phyloP scores from a whole-genome alignment of 2,797 vertebrate genomes.

The Glyptemys insculpta region DNA sequence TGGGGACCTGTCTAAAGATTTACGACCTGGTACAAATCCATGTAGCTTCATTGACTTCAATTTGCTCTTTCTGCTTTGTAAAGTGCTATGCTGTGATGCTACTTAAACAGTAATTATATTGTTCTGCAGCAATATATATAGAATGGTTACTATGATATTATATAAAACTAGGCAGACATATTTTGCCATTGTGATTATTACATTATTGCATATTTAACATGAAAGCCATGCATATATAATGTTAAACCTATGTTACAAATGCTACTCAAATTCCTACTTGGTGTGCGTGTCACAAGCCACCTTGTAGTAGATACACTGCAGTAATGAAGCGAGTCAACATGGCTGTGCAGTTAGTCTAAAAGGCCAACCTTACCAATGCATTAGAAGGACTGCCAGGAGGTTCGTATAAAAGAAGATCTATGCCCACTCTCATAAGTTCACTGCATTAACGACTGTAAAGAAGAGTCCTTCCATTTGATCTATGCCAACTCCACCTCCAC shows the following conservation, averaged over 20 bases:
- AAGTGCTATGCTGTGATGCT: background rate
- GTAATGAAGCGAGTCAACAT: background rate
- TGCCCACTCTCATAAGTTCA: background rate
- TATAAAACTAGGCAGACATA: background rate
- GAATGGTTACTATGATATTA: background rate
- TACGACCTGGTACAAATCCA: background rate
- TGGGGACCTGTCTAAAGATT: background rate
- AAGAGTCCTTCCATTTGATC: background rate
- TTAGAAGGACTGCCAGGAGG: background rate
- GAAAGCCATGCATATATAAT: background rate
- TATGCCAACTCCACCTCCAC: background rate
- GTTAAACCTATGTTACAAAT: background rate
- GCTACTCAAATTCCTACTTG: background rate
- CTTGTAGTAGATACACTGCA: background rate
- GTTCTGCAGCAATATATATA: background rate
- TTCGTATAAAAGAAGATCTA: background rate
- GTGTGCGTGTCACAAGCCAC: background rate
- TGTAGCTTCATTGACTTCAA: background rate
- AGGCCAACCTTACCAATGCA: background rate
- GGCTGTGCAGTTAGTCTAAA: background rate
- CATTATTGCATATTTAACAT: background rate
- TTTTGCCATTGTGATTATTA: background rate
- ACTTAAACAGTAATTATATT: background rate
- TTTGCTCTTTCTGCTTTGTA: background rate
- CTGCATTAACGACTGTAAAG: background rate